Evolutionary conservation across 2,888 invertebrate species (phyloP).

Genomic region (Ernsta delagoae): DNA sequence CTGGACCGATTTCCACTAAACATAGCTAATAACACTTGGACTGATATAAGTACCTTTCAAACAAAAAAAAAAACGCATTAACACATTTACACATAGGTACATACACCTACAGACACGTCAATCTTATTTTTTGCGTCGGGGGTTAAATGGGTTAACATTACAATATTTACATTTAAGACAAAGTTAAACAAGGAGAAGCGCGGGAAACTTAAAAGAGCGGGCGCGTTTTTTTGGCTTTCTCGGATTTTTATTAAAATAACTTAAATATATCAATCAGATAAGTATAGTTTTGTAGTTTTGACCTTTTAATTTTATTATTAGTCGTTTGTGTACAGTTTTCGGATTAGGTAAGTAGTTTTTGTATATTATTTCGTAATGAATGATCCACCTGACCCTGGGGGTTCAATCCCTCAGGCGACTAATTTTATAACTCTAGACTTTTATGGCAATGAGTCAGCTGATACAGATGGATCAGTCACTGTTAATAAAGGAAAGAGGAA

Average conservation of each 20-base stretch:
- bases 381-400: constrained; percentile 4
- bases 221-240: not conserved
- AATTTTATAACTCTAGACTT: not conserved
- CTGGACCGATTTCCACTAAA: too few species aligned
- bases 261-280: constrained; percentile 1
- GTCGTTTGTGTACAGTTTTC: not conserved
- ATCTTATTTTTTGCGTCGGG: too few species aligned
- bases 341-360: constrained; percentile 1
- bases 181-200: not conserved
- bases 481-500: not conserved
- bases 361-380: not conserved
- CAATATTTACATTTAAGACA: too few species aligned
- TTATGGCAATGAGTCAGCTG: not conserved
- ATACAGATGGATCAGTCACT: not conserved
- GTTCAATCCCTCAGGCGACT: not conserved
- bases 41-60: too few species aligned
- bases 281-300: not conserved
- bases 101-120: too few species aligned
- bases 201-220: constrained; percentile 5
- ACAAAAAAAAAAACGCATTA: too few species aligned
- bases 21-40: too few species aligned
- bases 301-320: not conserved
- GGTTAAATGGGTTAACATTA: too few species aligned
- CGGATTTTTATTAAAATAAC: not conserved
- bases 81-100: too few species aligned